These are phyloP conservation scores for Prosapia bicincta DNA, from an alignment of 2,888 invertebrate genomes.

Conservation along the genomic window DNA sequence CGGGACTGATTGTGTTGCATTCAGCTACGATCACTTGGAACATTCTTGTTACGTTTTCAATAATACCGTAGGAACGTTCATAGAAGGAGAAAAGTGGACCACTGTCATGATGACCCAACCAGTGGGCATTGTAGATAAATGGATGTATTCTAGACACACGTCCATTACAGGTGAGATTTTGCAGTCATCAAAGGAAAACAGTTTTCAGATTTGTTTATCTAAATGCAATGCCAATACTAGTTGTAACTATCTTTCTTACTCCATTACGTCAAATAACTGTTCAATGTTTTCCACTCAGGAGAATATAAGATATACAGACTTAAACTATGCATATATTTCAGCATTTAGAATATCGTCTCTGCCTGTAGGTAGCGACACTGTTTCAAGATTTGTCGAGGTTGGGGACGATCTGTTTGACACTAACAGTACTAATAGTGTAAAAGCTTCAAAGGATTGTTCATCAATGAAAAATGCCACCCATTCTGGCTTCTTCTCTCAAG, in stretches of 20 bases:
- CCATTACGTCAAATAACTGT: not conserved
- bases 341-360: conserved; percentile 6
- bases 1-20: conserved; percentile 18
- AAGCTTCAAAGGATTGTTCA: not conserved
- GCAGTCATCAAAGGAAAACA: not conserved
- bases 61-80: conserved; percentile 20
- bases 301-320: conserved; percentile 9
- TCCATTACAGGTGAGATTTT: conserved; percentile 1
- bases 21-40: conserved; percentile 26
- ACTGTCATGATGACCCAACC: conserved; percentile 33
- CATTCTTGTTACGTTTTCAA: conserved; percentile 21
- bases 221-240: conserved; percentile 1
- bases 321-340: conserved; percentile 15
- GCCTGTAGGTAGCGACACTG: not conserved
- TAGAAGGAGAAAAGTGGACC: conserved; percentile 21
- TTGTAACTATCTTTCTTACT: conserved; percentile 11
- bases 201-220: conserved; percentile 9
- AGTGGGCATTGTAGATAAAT: conserved; percentile 21
- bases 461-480: conserved; percentile 6
- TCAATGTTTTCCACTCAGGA: conserved; percentile 3
- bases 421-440: not conserved
- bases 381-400: conserved; percentile 10
- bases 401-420: conserved; percentile 13
- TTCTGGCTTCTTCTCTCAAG: conserved; percentile 11
- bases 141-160: conserved; percentile 28